Base-by-base conservation (phyloP, 37 sponge, comb jelly and placozoan species). In the Aplysina aerophoba region DNA sequence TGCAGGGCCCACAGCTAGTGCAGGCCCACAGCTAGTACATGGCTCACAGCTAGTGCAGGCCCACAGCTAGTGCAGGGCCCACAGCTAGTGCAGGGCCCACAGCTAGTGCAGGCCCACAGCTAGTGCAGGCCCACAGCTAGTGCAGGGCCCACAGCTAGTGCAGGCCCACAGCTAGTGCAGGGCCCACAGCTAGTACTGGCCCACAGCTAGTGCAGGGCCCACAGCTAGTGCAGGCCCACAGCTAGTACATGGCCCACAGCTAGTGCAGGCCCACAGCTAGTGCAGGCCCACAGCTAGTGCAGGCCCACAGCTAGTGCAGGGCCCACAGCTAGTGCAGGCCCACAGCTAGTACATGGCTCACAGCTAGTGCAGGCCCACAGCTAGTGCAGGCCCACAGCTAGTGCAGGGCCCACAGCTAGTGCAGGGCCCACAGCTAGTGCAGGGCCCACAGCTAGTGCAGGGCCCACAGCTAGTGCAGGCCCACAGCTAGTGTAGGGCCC, bases 361-460 rank as follows among this genome's bases (percentile, higher is more conserved):
- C n/a, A n/a, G 20, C 55, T 40, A 40, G 65, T 63, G 65, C 65
- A 63, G 28, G 28, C 28, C 24, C 5, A 5, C 65, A 24, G 65
- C 28, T 19, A 58, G n/a, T n/a, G n/a, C n/a, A n/a, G n/a, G n/a
- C n/a, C n/a, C n/a, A n/a, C n/a, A n/a, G n/a, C n/a, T n/a, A n/a
- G n/a, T n/a, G n/a, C n/a, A n/a, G n/a, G n/a, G n/a, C n/a, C n/a
- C n/a, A n/a, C 65, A 63, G 24, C 24, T 8, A 63, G 24, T 63
- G 28, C 65, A 63, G 11, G 65, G 28, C 65, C 65, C n/a, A n/a
- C n/a, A n/a, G n/a, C n/a, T n/a, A n/a, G n/a, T n/a, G n/a, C n/a
- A n/a, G n/a, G n/a, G n/a, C n/a, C n/a, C n/a, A n/a, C n/a, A n/a
- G 20, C 55, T 40, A 40, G 65, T 63, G 65, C 65, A 63, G 28